A percentile compares a stretch with the other conserved stretches of the same genome.
Conservation (phyloP, 2,888 invertebrate species). For the Ophraella communa region DNA sequence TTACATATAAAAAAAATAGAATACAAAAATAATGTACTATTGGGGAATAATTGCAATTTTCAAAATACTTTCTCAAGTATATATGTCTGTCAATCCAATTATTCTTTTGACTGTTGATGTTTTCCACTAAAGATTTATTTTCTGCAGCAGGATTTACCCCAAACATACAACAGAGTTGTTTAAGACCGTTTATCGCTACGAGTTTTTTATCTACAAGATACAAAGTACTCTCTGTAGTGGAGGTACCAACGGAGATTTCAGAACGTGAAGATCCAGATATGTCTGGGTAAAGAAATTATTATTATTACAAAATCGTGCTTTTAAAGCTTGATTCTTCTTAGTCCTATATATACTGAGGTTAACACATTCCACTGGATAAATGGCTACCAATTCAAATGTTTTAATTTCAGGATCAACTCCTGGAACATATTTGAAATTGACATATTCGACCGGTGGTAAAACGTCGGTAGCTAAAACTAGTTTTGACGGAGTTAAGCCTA, state of each 20-base stretch:
- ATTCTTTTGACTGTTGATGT: constrained; percentile 31
- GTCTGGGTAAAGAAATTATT: constrained; percentile 57
- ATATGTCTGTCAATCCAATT: constrained; percentile 66
- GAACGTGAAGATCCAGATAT: constrained; percentile 61
- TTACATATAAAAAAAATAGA: no score
- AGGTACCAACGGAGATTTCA: constrained; percentile 64
- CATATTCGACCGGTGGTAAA: constrained; percentile 53
- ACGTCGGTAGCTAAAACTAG: constrained; percentile 67
- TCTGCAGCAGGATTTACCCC: constrained; percentile 48
- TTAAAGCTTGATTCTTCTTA: constrained; percentile 66
- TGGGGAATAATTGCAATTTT: constrained; percentile 56
- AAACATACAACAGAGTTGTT: constrained; percentile 57
- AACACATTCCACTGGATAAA: constrained; percentile 67
- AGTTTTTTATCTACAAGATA: constrained; percentile 57
- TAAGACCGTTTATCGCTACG: constrained; percentile 46
- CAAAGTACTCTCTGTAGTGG: constrained; percentile 60
- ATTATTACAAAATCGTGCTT: constrained; percentile 64
- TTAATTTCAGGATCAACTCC: constrained; percentile 68
- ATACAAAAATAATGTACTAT: no score
- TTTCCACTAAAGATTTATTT: constrained; percentile 40
- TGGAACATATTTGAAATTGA: constrained; percentile 55
- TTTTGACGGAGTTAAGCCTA: constrained; percentile 66
- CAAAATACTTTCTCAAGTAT: constrained; percentile 63
- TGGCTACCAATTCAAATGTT: constrained; percentile 66
- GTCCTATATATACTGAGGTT: constrained; percentile 68